phyloP scores from a whole-genome alignment of 2,113 vertebrate genomes.

The Hydrolagus affinis region DNA sequence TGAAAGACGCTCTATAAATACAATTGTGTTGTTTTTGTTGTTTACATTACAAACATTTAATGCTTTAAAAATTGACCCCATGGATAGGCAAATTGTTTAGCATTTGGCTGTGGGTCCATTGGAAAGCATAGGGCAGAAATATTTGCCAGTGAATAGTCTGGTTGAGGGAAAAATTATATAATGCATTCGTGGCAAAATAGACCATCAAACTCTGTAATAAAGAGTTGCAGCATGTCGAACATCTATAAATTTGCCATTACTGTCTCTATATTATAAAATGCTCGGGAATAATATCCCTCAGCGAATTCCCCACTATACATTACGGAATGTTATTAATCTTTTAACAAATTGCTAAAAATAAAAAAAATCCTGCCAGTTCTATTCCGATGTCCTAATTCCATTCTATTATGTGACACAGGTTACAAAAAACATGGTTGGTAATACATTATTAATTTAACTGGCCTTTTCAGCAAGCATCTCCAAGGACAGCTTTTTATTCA shows the following conservation, averaged over 20 bases:
- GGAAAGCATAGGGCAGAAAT: neutral
- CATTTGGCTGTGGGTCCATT: neutral
- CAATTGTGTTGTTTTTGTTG: too few species aligned
- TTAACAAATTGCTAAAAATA: conserved; percentile 1
- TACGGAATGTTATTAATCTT: neutral
- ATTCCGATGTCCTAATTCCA: neutral
- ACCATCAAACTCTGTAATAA: neutral
- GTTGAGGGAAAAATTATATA: neutral
- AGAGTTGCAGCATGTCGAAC: neutral
- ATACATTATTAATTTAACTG: conserved; percentile 1
- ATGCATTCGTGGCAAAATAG: neutral
- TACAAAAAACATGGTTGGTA: neutral
- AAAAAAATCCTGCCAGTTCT: neutral
- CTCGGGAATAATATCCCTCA: neutral
- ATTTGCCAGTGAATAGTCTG: neutral
- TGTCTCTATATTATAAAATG: neutral
- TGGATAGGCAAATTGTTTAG: too few species aligned
- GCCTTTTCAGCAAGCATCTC: neutral
- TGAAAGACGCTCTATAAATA: too few species aligned
- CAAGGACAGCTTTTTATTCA: conserved; percentile 26
- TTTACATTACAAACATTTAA: too few species aligned
- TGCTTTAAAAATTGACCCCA: too few species aligned
- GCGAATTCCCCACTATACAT: neutral
- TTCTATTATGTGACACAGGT: neutral
- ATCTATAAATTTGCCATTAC: neutral